Base-by-base conservation (phyloP, 37 sponge, comb jelly and placozoan species). In the Beroe ovata region DNA sequence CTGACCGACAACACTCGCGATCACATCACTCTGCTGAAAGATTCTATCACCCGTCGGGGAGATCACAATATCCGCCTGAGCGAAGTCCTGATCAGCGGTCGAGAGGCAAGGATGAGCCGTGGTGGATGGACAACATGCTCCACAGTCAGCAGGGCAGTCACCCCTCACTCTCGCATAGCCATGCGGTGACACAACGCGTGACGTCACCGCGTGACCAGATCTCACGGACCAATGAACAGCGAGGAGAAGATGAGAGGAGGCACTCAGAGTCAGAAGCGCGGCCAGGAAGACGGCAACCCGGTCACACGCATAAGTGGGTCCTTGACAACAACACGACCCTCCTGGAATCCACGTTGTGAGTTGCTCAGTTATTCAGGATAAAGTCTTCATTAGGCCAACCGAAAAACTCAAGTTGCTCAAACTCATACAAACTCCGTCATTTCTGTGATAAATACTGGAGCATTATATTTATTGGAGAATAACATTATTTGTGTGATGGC, bases 271-370 rank as follows among this genome's bases (percentile, higher is more conserved):
- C 63, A 28, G 29, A 38, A 20, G 71, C 38, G 38, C 4, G 38
- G 71, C n/a, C n/a, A n/a, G n/a, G n/a, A n/a, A n/a, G n/a, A n/a
- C 34, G 71, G 71, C 71, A 71, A 29, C 71, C 71, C 71, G 71
- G 71, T 18, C 36, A 71, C 11, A 71, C 71, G 3, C 71, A 71
- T 38, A 29, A 34, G 38, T 71, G 71, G 71, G 71, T 71, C 4
- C 38, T 71, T 35, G 71, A 71, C 71, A 71, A 71, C 36, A 71
- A 71, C 38, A 71, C 71, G 21, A 71, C 71, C 11, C 8, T 71
- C 38, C 36, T 71, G 8, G 71, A 71, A 29, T 71, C 71, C 6
- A 71, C 71, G 21, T 71, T 71, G 71, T 71, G n/a, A n/a, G n/a
- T n/a, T n/a, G n/a, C n/a, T n/a, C n/a, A n/a, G n/a, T n/a, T n/a